A percentile compares a stretch with the other conserved stretches of the same genome.
phyloP scores from a whole-genome alignment of 2,113 vertebrate genomes.

The Nannospalax galili region DNA sequence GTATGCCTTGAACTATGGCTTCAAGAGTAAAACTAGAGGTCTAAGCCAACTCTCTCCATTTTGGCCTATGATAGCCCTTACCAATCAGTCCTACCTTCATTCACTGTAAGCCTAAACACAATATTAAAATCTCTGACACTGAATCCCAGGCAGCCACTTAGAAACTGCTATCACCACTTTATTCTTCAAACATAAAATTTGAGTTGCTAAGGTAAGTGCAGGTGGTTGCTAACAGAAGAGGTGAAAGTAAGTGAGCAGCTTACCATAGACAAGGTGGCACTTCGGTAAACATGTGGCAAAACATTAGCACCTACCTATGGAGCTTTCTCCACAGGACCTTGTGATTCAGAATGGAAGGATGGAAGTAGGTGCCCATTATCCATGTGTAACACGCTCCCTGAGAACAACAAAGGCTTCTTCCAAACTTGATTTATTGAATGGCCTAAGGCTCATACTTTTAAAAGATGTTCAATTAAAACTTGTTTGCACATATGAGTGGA shows the following conservation, averaged over 20 bases:
- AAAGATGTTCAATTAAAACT: neutral
- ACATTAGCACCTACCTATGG: too few species aligned
- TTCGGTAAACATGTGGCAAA: neutral
- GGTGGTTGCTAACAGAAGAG: neutral
- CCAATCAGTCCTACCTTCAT: rapidly evolving
- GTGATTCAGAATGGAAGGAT: neutral
- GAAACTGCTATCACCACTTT: neutral
- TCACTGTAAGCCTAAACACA: neutral
- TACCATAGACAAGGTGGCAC: neutral
- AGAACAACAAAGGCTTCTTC: neutral
- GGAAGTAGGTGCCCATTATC: neutral
- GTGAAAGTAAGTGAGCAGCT: neutral
- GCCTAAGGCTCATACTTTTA: neutral
- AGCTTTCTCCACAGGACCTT: neutral
- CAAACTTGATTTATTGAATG: neutral
- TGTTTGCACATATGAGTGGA: neutral
- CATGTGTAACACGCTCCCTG: neutral
- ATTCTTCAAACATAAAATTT: neutral
- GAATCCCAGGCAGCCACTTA: neutral
- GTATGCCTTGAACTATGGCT: rapidly evolving
- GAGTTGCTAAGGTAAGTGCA: neutral
- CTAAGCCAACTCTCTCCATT: neutral
- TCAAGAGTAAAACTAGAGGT: neutral
- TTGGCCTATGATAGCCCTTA: neutral
- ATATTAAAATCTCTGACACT: neutral